Base-by-base conservation (phyloP, 2,113 vertebrate species). In the Sphaerodactylus townsendi region DNA sequence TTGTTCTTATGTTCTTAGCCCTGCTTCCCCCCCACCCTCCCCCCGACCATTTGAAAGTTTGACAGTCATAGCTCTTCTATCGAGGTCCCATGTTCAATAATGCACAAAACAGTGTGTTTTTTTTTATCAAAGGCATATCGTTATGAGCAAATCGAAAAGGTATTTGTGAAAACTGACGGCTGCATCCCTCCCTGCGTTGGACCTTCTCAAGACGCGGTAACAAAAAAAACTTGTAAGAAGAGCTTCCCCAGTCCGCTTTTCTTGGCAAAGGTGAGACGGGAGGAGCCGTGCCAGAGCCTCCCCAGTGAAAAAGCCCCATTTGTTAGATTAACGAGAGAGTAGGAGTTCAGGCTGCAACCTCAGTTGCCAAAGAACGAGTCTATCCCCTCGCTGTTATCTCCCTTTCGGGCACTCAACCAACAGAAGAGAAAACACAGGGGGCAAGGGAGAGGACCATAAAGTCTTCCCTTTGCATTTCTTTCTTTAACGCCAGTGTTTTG, bases 401-500 rank as follows among this genome's bases (percentile, higher is more conserved):
- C 69, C 39, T 41, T 41, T 25, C 7, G 33, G 73, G 73, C 73
- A 50, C 4, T 53, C 75, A 25, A 7, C 1, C 14, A 65, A 78
- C 6, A 78, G 13, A 68, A 48, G 28, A 41, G 30, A 25, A 68
- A 33, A 53, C 46, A 64, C 28, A 50, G 39, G 17, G 11, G 10
- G 13, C 8, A n/a, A 13, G n/a, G 59, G 10, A 37, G 50, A 41
- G 21, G n/a, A n/a, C n/a, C n/a, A n/a, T n/a, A n/a, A n/a, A n/a
- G n/a, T n/a, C n/a, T n/a, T n/a, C n/a, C n/a, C 35, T 17, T 4
- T 30, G 28, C 35, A 46, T 53, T 64, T 77, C 1, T 28, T 37
- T 39, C 71, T 86, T 77, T n/a, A n/a, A n/a, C n/a, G 53, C 70
- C 88, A 81, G 3, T 2, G n/a, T n/a, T 83, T 80, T n/a, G 30